Evolutionary conservation across 2,113 vertebrate genomes (phyloP).

Genomic region (Hipposideros armiger): DNA sequence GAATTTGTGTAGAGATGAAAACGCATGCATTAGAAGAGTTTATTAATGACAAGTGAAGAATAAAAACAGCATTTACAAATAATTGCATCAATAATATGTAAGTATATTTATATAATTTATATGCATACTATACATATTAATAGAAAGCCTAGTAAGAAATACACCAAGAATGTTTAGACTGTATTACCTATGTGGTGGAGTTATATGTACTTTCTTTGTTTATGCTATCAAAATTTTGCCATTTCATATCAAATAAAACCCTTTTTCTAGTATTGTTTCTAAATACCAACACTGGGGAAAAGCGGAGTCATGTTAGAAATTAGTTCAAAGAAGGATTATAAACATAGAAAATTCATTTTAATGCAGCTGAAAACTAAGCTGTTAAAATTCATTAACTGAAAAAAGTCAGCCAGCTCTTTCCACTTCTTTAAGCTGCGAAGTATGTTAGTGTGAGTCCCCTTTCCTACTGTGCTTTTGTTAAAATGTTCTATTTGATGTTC

Average conservation of each 20-base stretch:
- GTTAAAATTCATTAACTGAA: slow-evolving; percentile 21
- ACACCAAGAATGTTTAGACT: neutral
- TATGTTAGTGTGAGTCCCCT: neutral
- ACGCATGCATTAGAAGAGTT: neutral
- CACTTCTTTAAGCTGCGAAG: neutral
- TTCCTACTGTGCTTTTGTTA: slow-evolving; percentile 24
- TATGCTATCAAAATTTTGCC: neutral
- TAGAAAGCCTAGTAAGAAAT: neutral
- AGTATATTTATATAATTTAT: neutral
- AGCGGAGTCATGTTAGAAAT: neutral
- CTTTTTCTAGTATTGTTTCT: neutral
- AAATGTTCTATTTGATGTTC: slow-evolving; percentile 30
- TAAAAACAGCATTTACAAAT: neutral
- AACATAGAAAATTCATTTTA: neutral
- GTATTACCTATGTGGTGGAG: neutral
- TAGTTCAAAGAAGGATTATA: neutral
- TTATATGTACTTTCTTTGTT: neutral
- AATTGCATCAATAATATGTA: neutral
- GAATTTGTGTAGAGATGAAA: neutral
- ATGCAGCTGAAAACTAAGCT: neutral
- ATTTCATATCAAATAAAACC: slow-evolving; percentile 9
- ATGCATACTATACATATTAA: neutral
- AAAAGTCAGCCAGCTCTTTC: neutral
- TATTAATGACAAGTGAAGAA: neutral
- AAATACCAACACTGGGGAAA: neutral